Base-by-base conservation (phyloP, 2,888 invertebrate species). In the Athalia circularis region DNA sequence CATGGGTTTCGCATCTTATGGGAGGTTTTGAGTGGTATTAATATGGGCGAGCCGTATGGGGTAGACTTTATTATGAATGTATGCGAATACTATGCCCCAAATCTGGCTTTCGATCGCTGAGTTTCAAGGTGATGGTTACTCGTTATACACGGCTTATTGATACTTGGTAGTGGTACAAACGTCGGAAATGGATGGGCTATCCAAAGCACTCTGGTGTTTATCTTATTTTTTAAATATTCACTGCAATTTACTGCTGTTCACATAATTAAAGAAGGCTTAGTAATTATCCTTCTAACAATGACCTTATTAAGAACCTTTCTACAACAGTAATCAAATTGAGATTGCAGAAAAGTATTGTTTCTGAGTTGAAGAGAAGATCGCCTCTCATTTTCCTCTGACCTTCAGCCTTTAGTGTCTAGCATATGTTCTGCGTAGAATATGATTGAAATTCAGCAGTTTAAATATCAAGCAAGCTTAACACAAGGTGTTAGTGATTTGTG, bases 1-100 rank as follows among this genome's bases (percentile, higher is more conserved):
- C 81, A 84, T 88, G 62, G 86, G 87, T 80, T 88, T 88, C 80
- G 83, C 88, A 61, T 88, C 88, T 59, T 89, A 88, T 79, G 86
- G 88, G 81, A 87, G 90, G 84, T 90, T 87, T 82, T 89, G 83
- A 87, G 62, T 75, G 47, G 61, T 62, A 11, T 11, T 9, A 45
- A 15, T 62, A 5, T 65, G 59, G 43, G 70, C 52, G 57, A 68
- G 11, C 29, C 47, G 13, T 13, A 43, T 13, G 57, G 59, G 72
- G 57, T 59, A 11, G 11, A 72, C 8, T 47, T 59, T 59, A n/a
- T 13, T n/a, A 59, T 59, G 8, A 45, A 57, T 52, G 47, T 65
- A 8, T 70, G 9, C 72, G 59, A 47, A 47, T 57, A 52, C n/a
- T n/a, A 57, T 48, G 11, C 0, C 48, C 7, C 9, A 9, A 43